These are phyloP conservation scores for Arctopsyche grandis DNA, from an alignment of 1,140 invertebrate species.

Conservation along the genomic window DNA sequence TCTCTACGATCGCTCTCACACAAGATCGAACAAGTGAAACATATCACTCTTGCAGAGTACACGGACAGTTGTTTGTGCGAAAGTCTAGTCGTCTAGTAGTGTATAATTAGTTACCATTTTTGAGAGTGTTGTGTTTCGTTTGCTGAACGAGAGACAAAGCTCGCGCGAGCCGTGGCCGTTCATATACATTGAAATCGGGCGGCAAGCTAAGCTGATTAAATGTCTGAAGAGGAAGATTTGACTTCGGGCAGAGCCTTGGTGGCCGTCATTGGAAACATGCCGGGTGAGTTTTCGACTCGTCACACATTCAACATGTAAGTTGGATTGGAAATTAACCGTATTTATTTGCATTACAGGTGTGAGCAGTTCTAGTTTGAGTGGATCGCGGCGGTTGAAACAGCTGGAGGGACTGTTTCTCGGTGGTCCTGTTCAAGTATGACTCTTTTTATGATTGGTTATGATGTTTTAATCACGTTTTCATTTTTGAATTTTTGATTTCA, in stretches of 20 bases:
- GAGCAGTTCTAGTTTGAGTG: slow-evolving; percentile 55
- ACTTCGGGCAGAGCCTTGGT: slow-evolving; percentile 45
- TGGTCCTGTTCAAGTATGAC: slow-evolving; percentile 58
- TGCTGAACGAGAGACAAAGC: not conserved
- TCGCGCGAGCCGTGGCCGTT: not conserved
- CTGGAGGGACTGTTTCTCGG: slow-evolving; percentile 65
- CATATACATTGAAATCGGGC: not conserved
- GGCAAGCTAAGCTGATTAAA: slow-evolving; percentile 39
- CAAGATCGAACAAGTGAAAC: not conserved
- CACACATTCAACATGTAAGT: not conserved
- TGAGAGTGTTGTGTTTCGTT: not conserved
- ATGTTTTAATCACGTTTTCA: no score
- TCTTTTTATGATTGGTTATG: slow-evolving; percentile 32
- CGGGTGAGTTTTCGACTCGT: slow-evolving; percentile 32
- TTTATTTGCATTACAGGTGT: slow-evolving; percentile 55
- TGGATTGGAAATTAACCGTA: not conserved
- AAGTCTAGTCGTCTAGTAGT: slow-evolving; percentile 36
- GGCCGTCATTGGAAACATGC: slow-evolving; percentile 48
- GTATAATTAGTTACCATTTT: slow-evolving; percentile 34
- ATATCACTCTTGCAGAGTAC: not conserved
- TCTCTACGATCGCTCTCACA: no score
- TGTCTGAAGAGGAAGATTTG: slow-evolving; percentile 52
- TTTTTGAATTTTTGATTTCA: slow-evolving; percentile 28
- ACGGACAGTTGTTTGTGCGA: not conserved
- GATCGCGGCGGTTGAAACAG: slow-evolving; percentile 62